phyloP scores from a whole-genome alignment of 2,113 vertebrate genomes.

The Falcunculus frontatus region DNA sequence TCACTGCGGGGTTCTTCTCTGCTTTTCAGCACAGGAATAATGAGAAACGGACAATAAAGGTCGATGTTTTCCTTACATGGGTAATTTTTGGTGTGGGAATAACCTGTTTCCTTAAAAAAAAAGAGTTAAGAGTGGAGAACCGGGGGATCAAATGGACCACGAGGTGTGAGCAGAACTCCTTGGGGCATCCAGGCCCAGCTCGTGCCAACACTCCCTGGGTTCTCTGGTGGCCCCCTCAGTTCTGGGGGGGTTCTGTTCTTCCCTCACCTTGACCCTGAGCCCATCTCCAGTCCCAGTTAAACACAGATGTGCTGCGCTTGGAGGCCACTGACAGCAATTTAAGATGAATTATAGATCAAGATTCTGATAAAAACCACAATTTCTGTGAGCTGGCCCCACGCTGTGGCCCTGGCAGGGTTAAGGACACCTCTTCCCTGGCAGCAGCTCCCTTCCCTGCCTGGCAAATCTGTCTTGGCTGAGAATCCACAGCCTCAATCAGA shows the following conservation, averaged over 20 bases:
- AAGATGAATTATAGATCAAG: constrained; percentile 37
- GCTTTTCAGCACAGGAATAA: not conserved
- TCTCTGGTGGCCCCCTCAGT: not conserved
- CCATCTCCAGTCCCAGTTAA: constrained; percentile 14
- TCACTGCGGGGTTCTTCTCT: not conserved
- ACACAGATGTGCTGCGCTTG: not conserved
- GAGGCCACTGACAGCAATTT: not conserved
- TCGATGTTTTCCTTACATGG: not conserved
- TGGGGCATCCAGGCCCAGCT: not conserved
- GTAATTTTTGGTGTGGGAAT: not conserved
- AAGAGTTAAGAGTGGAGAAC: not conserved
- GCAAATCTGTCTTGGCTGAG: not conserved
- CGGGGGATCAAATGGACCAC: not conserved
- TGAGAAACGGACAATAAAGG: not conserved
- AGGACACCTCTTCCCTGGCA: not conserved
- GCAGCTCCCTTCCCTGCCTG: not conserved
- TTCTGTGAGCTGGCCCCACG: not conserved
- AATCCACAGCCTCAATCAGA: not conserved
- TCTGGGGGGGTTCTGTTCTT: not conserved
- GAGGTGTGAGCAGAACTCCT: not conserved
- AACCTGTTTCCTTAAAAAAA: not conserved
- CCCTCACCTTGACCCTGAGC: constrained; percentile 1
- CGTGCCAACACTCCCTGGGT: not conserved
- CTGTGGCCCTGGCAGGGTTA: not conserved
- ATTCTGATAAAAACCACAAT: not conserved